These are phyloP conservation scores for Rhogogaster chlorosoma DNA, from an alignment of 2,888 invertebrate genomes.

Conservation along the genomic window DNA sequence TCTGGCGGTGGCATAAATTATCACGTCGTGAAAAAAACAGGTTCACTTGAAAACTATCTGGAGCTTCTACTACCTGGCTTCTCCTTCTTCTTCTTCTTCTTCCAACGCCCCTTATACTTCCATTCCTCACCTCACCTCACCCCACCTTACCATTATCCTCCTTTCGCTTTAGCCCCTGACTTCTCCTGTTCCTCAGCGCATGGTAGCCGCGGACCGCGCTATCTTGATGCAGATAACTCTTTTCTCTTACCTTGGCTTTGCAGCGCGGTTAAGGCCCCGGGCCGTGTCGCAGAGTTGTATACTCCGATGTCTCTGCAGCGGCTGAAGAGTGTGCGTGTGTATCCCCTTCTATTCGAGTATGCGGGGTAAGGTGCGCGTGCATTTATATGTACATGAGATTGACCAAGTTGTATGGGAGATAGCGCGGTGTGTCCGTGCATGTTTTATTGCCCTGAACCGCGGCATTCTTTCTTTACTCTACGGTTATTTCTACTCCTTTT, in stretches of 20 bases:
- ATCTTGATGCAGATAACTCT: slow-evolving; percentile 65
- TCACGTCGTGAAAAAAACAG: slow-evolving; percentile 46
- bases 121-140: background rate
- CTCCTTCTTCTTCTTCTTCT: background rate
- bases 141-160: background rate
- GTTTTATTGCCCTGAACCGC: slow-evolving; percentile 65
- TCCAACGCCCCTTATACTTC: slow-evolving; percentile 1
- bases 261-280: slow-evolving; percentile 33
- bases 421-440: slow-evolving; percentile 52
- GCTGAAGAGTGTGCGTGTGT: background rate
- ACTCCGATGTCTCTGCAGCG: slow-evolving; percentile 23
- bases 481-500: background rate
- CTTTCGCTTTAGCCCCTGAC: slow-evolving; percentile 33
- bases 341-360: background rate
- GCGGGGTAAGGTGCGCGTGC: slow-evolving; percentile 6
- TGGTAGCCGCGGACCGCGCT: slow-evolving; percentile 54
- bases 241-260: slow-evolving; percentile 50
- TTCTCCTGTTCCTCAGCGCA: slow-evolving; percentile 46
- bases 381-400: background rate
- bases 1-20: slow-evolving; percentile 48
- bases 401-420: background rate
- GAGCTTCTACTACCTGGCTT: slow-evolving; percentile 35
- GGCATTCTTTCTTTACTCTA: slow-evolving; percentile 60
- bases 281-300: slow-evolving; percentile 47
- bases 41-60: slow-evolving; percentile 45